Evolutionary conservation across 2,113 vertebrate species (phyloP), one percentile per base, ranked within the genome.

Genomic region (Brevimyrus niger): DNA sequence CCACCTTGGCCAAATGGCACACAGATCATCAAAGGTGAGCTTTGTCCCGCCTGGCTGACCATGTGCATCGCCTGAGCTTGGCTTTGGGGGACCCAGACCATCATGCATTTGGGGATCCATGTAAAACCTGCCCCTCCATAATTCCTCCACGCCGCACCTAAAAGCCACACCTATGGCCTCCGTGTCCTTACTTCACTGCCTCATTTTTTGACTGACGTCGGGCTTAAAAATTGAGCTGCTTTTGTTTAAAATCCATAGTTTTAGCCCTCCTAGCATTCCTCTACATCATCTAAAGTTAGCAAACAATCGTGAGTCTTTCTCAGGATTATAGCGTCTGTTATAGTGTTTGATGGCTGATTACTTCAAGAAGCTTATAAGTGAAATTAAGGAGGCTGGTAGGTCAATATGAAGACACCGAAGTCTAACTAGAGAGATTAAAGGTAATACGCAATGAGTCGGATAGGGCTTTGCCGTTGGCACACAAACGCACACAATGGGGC

Each of bases 271-370:
- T 23, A 23, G 46, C 10, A 19, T 47, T 84, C 46, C 42, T 83
- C 80, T 83, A 31, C 61, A 69, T 69, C 61, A 69, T 69, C 9
- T 69, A 69, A 69, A 38, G 5, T 46, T 83, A 46, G 35, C 23
- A 84, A 47, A 84, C 38, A 84, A 84, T 83, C 3, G 21, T 21
- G 19, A 42, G 80, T 47, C 44, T 42, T 83, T 21, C 38, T 46
- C 82, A 21, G 21, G 23, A 84, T 84, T 84, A 50, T 87, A 85
- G 88, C 83, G 76, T 61, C 90, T 87, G 61, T 27, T 82, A 89
- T 82, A 89, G 31, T 86, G 44, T 58, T 89, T 90, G 21, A 50
- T 19, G 9, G 15, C 88, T 83, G 88, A 55, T 90, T 83, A 55
- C 58, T 8, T 42, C 21, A 23, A 84, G 87, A 46, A 51, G 84